phyloP scores from a whole-genome alignment of 2,888 invertebrate species.

The Scaptodrosophila latifasciaeformis region DNA sequence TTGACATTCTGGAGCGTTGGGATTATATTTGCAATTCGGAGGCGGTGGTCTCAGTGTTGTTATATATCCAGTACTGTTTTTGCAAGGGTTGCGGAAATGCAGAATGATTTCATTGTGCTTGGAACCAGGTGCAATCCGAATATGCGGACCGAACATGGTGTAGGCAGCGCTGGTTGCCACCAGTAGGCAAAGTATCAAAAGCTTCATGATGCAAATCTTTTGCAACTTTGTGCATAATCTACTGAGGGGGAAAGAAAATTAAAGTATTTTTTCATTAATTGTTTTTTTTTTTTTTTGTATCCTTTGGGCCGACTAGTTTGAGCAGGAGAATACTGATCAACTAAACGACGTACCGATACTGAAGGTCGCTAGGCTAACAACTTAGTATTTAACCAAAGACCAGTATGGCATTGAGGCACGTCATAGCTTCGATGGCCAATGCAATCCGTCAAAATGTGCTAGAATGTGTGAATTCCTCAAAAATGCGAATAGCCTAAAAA shows the following conservation, averaged over 20 bases:
- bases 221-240: no score
- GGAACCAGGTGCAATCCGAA: constrained; percentile 42
- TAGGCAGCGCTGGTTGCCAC: constrained; percentile 44
- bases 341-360: constrained; percentile 38
- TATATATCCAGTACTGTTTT: constrained; percentile 43
- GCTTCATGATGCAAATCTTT: constrained; percentile 41
- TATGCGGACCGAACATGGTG: constrained; percentile 49
- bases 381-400: constrained; percentile 42
- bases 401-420: no score
- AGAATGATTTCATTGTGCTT: constrained; percentile 47
- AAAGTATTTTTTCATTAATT: no score
- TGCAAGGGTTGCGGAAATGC: constrained; percentile 51
- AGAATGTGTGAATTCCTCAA: constrained; percentile 26
- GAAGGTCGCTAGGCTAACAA: constrained; percentile 7
- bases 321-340: no score
- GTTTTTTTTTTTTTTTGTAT: background rate
- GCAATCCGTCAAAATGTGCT: constrained; percentile 19
- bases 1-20: no score
- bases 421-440: background rate
- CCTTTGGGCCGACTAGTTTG: constrained; percentile 3
- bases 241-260: no score
- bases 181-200: constrained; percentile 42
- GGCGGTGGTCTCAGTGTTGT: constrained; percentile 39
- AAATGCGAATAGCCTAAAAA: constrained; percentile 10
- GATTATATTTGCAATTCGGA: constrained; percentile 36